Conservation (phyloP, 2,113 vertebrate species). For the Cynopterus brachyotis region DNA sequence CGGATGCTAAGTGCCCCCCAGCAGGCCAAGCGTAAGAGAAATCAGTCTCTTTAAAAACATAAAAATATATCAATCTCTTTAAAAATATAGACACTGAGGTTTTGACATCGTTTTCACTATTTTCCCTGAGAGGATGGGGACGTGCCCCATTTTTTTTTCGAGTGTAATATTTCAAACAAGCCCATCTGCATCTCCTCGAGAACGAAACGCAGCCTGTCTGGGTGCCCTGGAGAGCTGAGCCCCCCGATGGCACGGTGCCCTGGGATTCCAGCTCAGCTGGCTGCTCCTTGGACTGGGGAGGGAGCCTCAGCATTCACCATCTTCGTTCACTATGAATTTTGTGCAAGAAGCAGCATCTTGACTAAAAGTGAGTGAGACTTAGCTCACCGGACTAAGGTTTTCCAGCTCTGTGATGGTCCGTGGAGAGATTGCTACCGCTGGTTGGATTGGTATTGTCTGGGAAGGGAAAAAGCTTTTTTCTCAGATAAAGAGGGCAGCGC, state of each 20-base stretch:
- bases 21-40: neutral
- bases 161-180: neutral
- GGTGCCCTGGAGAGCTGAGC: neutral
- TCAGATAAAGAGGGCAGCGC: conserved; percentile 1
- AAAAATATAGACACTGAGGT: neutral
- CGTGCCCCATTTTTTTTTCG: neutral
- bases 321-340: neutral
- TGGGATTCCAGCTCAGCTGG: neutral
- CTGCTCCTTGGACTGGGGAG: neutral
- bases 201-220: neutral
- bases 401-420: neutral
- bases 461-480: neutral
- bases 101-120: neutral
- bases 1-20: neutral
- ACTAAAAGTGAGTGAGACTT: neutral
- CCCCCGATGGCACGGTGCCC: neutral
- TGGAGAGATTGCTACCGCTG: neutral
- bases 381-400: neutral
- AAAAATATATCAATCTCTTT: neutral
- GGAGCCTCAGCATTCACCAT: neutral
- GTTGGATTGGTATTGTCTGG: neutral
- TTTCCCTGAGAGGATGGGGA: neutral
- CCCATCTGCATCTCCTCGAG: neutral
- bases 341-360: neutral
- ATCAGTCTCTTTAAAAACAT: neutral